These are phyloP conservation scores for Cybosia mesomella DNA, from an alignment of 2,888 invertebrate species.

Conservation along the genomic window DNA sequence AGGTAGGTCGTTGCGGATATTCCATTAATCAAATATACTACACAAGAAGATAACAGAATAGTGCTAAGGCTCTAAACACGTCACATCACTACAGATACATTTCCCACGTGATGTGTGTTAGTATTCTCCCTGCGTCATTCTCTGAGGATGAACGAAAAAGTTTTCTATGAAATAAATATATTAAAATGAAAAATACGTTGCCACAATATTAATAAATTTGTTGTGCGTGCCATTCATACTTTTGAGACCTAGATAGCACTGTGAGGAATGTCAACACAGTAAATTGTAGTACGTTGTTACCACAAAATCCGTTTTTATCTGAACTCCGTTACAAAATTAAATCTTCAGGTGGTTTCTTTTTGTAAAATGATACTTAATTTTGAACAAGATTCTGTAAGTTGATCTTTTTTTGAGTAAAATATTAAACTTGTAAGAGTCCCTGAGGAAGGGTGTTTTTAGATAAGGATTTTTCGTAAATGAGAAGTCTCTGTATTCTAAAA, in stretches of 20 bases:
- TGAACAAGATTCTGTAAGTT: too few relatives aligned
- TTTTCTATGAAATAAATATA: conserved; percentile 41
- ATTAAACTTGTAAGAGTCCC: too few relatives aligned
- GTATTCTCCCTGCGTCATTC: conserved; percentile 40
- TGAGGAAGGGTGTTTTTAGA: too few relatives aligned
- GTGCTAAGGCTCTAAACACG: conserved; percentile 24
- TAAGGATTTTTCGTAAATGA: too few relatives aligned
- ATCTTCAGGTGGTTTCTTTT: too few relatives aligned
- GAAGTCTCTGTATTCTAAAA: too few relatives aligned
- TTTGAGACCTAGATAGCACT: conserved; percentile 28
- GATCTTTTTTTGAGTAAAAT: too few relatives aligned
- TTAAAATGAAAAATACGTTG: conserved; percentile 47
- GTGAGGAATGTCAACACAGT: conserved; percentile 41
- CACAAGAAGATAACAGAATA: conserved; percentile 32
- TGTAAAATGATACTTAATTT: too few relatives aligned
- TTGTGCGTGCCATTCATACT: conserved; percentile 42
- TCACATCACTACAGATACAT: conserved; percentile 45
- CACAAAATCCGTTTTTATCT: conserved; percentile 32
- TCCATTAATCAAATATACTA: background rate
- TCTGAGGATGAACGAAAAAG: conserved; percentile 42
- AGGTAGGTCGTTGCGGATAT: background rate
- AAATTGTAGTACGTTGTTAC: conserved; percentile 29
- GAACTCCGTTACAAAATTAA: conserved; percentile 22
- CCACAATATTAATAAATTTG: conserved; percentile 48
- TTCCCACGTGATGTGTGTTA: conserved; percentile 35